Evolutionary conservation across 2,113 vertebrate genomes (phyloP).

Genomic region (Takifugu bimaculatus): DNA sequence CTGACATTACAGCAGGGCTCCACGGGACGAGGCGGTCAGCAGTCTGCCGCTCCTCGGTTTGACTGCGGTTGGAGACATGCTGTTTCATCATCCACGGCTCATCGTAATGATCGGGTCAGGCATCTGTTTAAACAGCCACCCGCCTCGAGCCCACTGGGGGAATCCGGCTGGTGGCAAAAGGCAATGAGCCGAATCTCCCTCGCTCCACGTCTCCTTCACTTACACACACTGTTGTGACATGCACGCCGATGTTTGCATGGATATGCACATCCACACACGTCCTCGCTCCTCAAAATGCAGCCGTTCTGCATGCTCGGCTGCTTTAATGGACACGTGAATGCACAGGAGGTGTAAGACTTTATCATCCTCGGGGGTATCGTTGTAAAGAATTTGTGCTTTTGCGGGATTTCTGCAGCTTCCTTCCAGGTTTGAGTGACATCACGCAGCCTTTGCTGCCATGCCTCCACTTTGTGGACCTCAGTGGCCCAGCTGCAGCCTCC

Average conservation of each 20-base stretch:
- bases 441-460: conserved; percentile 33
- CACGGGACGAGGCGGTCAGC: no score
- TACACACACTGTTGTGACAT: conserved; percentile 49
- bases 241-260: conserved; percentile 31
- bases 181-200: conserved; percentile 63
- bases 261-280: conserved; percentile 15
- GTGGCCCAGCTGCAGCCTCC: conserved; percentile 22
- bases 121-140: conserved; percentile 44
- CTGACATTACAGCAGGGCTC: no score
- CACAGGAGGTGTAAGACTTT: conserved; percentile 51
- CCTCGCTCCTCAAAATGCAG: conserved; percentile 8
- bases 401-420: conserved; percentile 65
- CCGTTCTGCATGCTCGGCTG: conserved; percentile 27
- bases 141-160: conserved; percentile 21
- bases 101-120: conserved; percentile 45
- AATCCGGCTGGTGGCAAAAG: conserved; percentile 43
- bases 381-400: conserved; percentile 44
- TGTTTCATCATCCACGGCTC: conserved; percentile 33
- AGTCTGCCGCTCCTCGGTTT: no score
- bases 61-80: conserved; percentile 12
- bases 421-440: conserved; percentile 57
- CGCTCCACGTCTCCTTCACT: conserved; percentile 32
- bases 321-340: conserved; percentile 45
- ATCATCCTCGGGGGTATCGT: conserved; percentile 46
- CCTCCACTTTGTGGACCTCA: conserved; percentile 45